A percentile compares a stretch with the other conserved stretches of the same genome.
Conservation (phyloP, 2,113 vertebrate species). For the Anguilla rostrata region DNA sequence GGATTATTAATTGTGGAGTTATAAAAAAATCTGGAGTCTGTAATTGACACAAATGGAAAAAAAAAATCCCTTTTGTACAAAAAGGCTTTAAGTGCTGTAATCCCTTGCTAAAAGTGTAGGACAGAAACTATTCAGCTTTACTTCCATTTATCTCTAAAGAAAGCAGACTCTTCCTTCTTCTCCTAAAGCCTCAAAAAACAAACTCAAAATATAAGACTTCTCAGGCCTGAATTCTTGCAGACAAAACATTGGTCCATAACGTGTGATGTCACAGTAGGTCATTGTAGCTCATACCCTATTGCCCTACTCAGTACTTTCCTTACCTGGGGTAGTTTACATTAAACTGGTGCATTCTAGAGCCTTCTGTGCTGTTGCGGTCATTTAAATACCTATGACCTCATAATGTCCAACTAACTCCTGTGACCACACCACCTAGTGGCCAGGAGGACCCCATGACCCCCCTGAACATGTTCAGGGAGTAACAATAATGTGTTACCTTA, state of each 20-base stretch:
- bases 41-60: not conserved
- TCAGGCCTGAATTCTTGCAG: not conserved
- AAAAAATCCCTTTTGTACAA: not conserved
- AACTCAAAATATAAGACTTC: not conserved
- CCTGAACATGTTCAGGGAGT: no score
- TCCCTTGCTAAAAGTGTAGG: not conserved
- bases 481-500: no score
- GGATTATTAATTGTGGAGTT: not conserved
- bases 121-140: not conserved
- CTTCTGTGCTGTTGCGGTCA: no score
- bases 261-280: not conserved
- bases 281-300: no score
- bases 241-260: not conserved
- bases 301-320: no score
- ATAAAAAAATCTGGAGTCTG: slow-evolving; percentile 8
- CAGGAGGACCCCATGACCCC: no score
- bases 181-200: not conserved
- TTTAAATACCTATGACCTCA: no score
- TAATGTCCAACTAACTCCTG: no score
- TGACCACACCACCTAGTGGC: no score
- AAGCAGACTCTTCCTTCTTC: not conserved
- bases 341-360: no score
- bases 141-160: not conserved
- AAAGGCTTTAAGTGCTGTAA: slow-evolving; percentile 5
- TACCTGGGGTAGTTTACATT: no score